Percentiles rank a stretch among this genome's conserved stretches.
Evolutionary conservation across 2,888 invertebrate species (phyloP).

Genomic region (Hyles lineata): DNA sequence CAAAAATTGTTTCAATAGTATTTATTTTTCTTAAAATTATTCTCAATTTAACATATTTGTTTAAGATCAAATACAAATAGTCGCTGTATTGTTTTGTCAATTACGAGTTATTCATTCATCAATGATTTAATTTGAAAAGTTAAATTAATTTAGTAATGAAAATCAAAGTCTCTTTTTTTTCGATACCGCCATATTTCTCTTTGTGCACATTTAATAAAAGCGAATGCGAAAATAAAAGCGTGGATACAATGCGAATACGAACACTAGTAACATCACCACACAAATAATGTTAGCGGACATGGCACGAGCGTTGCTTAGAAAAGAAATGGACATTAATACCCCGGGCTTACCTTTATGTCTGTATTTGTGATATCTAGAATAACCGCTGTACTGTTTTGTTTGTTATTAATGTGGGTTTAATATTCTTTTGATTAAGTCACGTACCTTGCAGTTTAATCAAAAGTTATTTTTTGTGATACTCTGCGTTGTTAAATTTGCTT

Average conservation of each 20-base stretch:
- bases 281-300: slow-evolving; percentile 1
- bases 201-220: no score
- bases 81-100: no score
- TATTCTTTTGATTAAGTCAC: no score
- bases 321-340: slow-evolving; percentile 14
- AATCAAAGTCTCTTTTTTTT: no score
- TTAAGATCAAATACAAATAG: neutral
- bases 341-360: neutral
- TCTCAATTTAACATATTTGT: neutral
- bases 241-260: neutral
- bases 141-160: no score
- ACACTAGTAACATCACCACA: neutral
- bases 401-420: neutral
- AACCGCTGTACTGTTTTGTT: neutral
- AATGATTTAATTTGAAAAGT: no score
- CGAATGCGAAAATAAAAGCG: neutral
- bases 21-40: neutral
- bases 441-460: no score
- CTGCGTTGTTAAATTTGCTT: no score
- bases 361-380: neutral
- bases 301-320: neutral
- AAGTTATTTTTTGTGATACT: no score
- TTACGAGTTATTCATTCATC: no score
- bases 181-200: no score
- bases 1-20: no score